phyloP scores from a whole-genome alignment of 2,113 vertebrate genomes.

The Oncorhynchus tshawytscha region DNA sequence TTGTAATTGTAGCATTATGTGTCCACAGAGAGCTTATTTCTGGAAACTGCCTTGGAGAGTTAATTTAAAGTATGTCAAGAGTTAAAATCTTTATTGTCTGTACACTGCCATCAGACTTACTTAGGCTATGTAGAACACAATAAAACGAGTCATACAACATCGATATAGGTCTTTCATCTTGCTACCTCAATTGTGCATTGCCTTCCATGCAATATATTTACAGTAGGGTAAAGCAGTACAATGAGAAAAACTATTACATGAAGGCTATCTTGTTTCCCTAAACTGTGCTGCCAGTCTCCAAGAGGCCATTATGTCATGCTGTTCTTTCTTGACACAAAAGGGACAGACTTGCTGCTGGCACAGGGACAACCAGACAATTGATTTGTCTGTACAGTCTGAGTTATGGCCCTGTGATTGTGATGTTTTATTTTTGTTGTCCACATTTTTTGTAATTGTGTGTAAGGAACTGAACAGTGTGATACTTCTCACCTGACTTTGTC shows the following conservation, averaged over 20 bases:
- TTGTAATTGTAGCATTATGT: constrained; percentile 24
- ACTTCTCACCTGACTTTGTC: constrained; percentile 12
- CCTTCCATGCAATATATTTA: background rate
- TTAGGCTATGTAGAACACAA: no score
- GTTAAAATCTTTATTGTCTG: background rate
- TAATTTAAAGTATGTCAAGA: background rate
- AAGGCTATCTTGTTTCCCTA: background rate
- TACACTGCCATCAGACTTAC: no score
- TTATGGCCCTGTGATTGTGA: background rate
- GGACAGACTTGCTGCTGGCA: background rate
- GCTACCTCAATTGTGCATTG: background rate
- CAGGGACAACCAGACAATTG: background rate
- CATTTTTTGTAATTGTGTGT: background rate
- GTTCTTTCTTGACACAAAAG: background rate
- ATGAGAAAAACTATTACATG: background rate
- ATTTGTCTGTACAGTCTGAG: background rate
- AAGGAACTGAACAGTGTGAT: background rate
- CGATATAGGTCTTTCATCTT: no score
- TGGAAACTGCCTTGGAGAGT: background rate
- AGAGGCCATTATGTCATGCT: background rate
- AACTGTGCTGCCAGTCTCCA: background rate
- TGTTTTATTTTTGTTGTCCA: background rate
- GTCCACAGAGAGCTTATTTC: background rate
- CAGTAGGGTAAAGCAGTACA: background rate
- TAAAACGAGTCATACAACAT: no score